Base-by-base conservation (phyloP, 2,797 vertebrate species). In the Synaphobranchus kaupii region DNA sequence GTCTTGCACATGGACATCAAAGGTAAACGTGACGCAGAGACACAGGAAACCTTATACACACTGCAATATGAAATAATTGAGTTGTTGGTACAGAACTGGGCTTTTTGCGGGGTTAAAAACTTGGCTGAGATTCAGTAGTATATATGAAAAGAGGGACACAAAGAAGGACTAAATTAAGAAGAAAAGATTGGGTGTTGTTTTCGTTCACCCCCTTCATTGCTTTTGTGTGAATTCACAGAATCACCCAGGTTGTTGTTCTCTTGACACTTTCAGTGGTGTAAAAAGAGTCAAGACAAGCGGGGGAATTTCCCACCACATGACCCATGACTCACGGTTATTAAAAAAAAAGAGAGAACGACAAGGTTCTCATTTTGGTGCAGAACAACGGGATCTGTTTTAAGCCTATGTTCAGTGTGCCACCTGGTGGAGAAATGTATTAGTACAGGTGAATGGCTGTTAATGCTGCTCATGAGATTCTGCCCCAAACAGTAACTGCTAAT, bases 1-100 rank as follows among this genome's bases (percentile, higher is more conserved):
- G 94, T 99, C 88, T 93, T 99, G 8, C 98, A 99, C 85, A 94
- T 98, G 89, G 98, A 99, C 58, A 95, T 99, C 87, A 99, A 99
- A 97, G 98, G 98, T 98, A 73, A 88, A 90, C 34, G 47, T 84
- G 31, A 25, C 2, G 0, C 47, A 50, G n/a, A 87, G 28, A 52
- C n/a, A 47, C 58, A 47, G 83, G 8, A 25, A 63, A 39, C 60
- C 34, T 22, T 73, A 2, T 9, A 10, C 47, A 52, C 44, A 71
- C 34, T 17, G 73, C 34, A 76, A 44, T 44, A 1, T 28, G 34
- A 34, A 76, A 44, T 44, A 44, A 44, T 31, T 0, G 17, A 20
- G 31, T 7, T n/a, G 22, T 76, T 39, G 13, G 44, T 39, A 76
- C 39, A 76, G 15, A 76, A 44, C 73, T 47, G 31, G 73, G 73